Evolutionary conservation across 2,797 vertebrate species (phyloP).

Genomic region (Trachurus trachurus): DNA sequence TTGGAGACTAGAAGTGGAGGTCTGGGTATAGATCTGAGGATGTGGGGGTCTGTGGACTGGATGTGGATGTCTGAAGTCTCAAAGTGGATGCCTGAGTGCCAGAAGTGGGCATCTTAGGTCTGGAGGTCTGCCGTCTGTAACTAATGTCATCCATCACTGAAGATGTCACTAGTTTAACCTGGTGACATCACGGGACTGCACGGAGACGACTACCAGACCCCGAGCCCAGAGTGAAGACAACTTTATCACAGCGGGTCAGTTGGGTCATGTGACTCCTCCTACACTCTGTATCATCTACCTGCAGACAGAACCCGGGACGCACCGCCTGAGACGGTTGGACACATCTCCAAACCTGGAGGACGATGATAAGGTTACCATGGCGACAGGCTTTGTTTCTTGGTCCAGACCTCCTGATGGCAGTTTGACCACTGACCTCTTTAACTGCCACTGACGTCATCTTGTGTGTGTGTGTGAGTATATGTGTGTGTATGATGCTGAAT

Average conservation of each 20-base stretch:
- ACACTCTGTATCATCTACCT: slow-evolving; percentile 1
- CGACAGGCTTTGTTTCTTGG: slow-evolving; percentile 27
- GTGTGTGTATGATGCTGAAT: slow-evolving; percentile 2
- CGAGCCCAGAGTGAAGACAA: neutral
- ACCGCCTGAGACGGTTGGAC: neutral
- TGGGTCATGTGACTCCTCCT: neutral
- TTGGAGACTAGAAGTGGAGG: too few relatives aligned
- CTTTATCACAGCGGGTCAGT: neutral
- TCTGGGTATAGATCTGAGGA: too few relatives aligned
- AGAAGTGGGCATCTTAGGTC: too few relatives aligned
- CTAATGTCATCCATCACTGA: too few relatives aligned
- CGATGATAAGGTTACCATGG: slow-evolving; percentile 47
- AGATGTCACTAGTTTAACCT: too few relatives aligned
- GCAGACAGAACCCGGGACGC: slow-evolving; percentile 15
- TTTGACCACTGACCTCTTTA: slow-evolving; percentile 44
- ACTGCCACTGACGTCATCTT: slow-evolving; percentile 9
- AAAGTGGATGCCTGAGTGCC: too few relatives aligned
- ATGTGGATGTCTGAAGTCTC: too few relatives aligned
- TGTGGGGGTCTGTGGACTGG: too few relatives aligned
- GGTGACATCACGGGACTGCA: too few relatives aligned
- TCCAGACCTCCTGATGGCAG: too few relatives aligned
- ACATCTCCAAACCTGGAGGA: slow-evolving; percentile 32
- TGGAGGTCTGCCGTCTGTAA: too few relatives aligned
- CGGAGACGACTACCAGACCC: neutral
- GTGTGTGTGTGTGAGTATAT: neutral